Conservation (phyloP, 2,888 invertebrate genomes). For the Artemia sinica region DNA sequence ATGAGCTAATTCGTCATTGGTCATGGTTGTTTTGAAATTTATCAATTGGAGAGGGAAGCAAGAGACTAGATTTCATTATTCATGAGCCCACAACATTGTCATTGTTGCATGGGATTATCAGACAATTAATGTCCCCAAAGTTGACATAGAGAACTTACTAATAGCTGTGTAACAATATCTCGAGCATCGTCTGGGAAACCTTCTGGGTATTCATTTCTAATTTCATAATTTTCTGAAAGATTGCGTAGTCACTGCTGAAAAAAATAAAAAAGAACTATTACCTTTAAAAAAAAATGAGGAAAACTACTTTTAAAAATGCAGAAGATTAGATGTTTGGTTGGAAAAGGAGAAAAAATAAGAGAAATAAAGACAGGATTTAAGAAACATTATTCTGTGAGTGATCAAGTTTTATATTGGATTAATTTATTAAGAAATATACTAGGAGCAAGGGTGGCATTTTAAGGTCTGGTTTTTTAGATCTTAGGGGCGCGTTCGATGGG, state of each 20-base stretch:
- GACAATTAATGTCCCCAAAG: too few relatives aligned
- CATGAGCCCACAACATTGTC: too few relatives aligned
- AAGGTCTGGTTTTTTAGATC: too few relatives aligned
- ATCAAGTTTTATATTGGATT: too few relatives aligned
- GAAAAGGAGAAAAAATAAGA: not conserved
- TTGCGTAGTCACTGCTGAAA: constrained; percentile 70
- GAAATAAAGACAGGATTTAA: not conserved
- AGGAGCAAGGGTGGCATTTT: too few relatives aligned
- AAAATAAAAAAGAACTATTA: not conserved
- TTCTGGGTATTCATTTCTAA: constrained; percentile 75
- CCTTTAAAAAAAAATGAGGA: not conserved
- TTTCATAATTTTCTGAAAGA: constrained; percentile 84
- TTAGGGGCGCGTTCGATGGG: too few relatives aligned
- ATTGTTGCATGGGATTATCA: too few relatives aligned
- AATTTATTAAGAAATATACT: too few relatives aligned
- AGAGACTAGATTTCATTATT: too few relatives aligned
- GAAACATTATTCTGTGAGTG: not conserved
- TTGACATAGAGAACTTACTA: constrained; percentile 37
- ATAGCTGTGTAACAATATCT: constrained; percentile 65
- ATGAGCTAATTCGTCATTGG: too few relatives aligned
- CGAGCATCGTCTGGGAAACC: constrained; percentile 70
- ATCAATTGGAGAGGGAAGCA: too few relatives aligned
- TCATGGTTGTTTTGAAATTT: too few relatives aligned
- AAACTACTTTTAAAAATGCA: constrained; percentile 25
- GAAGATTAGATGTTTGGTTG: constrained; percentile 15